Percentiles rank a stretch among this genome's conserved stretches.
phyloP scores from a whole-genome alignment of 1,140 invertebrate genomes.

The Drosophila nasuta region DNA sequence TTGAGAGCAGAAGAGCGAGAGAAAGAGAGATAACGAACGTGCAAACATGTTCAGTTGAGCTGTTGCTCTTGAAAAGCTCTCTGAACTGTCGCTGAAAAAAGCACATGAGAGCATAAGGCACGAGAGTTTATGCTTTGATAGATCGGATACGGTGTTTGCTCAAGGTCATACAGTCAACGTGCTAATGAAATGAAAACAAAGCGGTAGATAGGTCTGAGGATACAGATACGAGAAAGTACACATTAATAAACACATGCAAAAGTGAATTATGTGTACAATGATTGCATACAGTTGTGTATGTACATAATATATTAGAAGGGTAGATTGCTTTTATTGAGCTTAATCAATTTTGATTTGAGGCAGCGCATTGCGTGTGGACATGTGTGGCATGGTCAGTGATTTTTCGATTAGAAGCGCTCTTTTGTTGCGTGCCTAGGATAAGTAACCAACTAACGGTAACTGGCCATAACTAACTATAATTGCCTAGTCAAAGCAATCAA shows the following conservation, averaged over 20 bases:
- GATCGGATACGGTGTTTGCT: slow-evolving; percentile 5
- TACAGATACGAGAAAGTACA: neutral
- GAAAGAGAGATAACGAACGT: neutral
- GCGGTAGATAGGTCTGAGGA: neutral
- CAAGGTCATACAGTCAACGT: slow-evolving; percentile 60
- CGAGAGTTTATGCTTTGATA: slow-evolving; percentile 63
- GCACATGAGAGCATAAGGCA: slow-evolving; percentile 67
- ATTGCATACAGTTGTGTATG: neutral
- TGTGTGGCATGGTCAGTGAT: neutral
- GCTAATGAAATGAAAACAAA: slow-evolving; percentile 46
- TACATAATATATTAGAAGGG: slow-evolving; percentile 8
- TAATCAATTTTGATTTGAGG: slow-evolving; percentile 60
- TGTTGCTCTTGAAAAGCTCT: slow-evolving; percentile 48
- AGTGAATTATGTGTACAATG: neutral
- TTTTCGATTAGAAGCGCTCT: slow-evolving; percentile 18
- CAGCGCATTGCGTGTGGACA: slow-evolving; percentile 28
- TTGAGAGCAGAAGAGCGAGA: neutral
- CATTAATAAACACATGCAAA: neutral
- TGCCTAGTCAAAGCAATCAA: slow-evolving; percentile 42
- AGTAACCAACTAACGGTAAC: slow-evolving; percentile 47
- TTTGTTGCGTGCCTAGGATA: slow-evolving; percentile 35
- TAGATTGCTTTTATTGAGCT: slow-evolving; percentile 56
- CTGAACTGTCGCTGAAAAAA: slow-evolving; percentile 14
- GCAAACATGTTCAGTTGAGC: slow-evolving; percentile 24
- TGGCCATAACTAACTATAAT: slow-evolving; percentile 67